Percentiles rank a stretch among this genome's conserved stretches.
These are phyloP conservation scores for Cheilosia vernalis DNA, from an alignment of 2,888 invertebrate species.

Conservation along the genomic window DNA sequence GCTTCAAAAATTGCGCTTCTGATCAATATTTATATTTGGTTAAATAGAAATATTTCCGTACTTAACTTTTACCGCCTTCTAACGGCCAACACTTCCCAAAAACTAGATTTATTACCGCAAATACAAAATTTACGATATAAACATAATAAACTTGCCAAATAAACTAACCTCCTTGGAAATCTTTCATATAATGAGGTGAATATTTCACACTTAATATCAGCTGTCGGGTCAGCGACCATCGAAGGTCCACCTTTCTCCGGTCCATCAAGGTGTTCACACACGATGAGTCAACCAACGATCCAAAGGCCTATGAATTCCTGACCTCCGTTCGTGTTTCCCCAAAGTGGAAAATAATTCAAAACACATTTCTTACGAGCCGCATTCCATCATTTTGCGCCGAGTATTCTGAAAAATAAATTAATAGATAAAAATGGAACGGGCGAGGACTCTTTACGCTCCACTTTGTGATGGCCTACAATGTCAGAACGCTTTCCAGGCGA, in stretches of 20 bases:
- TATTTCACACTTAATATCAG: not conserved
- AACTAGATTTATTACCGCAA: not conserved
- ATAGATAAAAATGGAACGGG: slow-evolving; percentile 36
- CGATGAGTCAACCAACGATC: slow-evolving; percentile 7
- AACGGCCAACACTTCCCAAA: not conserved
- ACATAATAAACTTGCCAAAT: not conserved
- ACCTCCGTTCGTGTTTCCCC: slow-evolving; percentile 30
- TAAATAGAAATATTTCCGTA: too few relatives aligned
- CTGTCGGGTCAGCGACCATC: slow-evolving; percentile 33
- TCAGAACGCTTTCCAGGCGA: slow-evolving; percentile 64
- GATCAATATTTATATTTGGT: too few relatives aligned
- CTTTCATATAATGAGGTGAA: not conserved
- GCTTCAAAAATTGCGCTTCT: too few relatives aligned
- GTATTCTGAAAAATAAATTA: slow-evolving; percentile 35
- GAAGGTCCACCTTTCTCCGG: slow-evolving; percentile 17
- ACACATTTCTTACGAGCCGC: slow-evolving; percentile 8
- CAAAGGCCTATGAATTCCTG: slow-evolving; percentile 16
- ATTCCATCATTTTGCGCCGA: slow-evolving; percentile 39
- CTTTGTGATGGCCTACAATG: slow-evolving; percentile 53
- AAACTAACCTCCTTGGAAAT: not conserved
- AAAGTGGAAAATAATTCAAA: slow-evolving; percentile 11
- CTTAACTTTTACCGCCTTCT: not conserved
- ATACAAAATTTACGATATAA: not conserved
- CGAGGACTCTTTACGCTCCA: slow-evolving; percentile 37
- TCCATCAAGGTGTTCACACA: slow-evolving; percentile 13